Percentiles rank a stretch among this genome's conserved stretches.
Evolutionary conservation across 1,140 invertebrate genomes (phyloP).

Genomic region (Gonioctena quinquepunctata): DNA sequence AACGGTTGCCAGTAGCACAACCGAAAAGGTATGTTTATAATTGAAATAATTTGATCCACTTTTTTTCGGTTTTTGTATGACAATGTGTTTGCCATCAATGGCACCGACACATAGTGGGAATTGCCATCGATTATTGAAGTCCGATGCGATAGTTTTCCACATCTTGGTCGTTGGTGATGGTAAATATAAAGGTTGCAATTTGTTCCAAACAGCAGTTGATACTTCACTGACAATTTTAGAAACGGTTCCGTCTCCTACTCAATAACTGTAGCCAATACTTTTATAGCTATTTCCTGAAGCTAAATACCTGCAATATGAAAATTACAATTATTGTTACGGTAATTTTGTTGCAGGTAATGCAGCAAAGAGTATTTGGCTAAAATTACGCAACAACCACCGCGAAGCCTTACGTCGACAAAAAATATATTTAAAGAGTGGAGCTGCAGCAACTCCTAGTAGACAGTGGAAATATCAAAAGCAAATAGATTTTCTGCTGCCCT

Average conservation of each 20-base stretch:
- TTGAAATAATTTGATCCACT: slow-evolving; percentile 50
- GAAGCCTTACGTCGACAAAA: not conserved
- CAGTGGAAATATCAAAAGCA: not conserved
- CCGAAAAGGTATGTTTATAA: slow-evolving; percentile 54
- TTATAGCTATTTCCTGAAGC: slow-evolving; percentile 24
- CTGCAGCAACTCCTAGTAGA: not conserved
- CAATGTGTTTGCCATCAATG: slow-evolving; percentile 57
- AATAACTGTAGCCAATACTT: slow-evolving; percentile 34
- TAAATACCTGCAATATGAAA: slow-evolving; percentile 20
- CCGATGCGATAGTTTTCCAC: slow-evolving; percentile 38
- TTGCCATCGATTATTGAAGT: slow-evolving; percentile 43
- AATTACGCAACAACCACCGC: not conserved
- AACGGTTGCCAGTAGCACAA: slow-evolving; percentile 54
- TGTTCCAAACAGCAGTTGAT: slow-evolving; percentile 38
- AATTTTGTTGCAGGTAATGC: not conserved
- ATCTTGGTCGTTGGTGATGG: slow-evolving; percentile 25
- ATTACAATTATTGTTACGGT: not conserved
- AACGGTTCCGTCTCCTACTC: slow-evolving; percentile 35
- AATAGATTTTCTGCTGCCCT: not conserved
- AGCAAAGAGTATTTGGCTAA: not conserved
- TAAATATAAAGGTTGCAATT: slow-evolving; percentile 36
- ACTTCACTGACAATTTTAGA: slow-evolving; percentile 36
- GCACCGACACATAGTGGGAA: slow-evolving; percentile 53
- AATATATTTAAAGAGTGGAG: not conserved
- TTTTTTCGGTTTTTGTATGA: slow-evolving; percentile 45